Conservation (phyloP, 2,797 vertebrate genomes). For the Brachyrhaphis roseni region DNA sequence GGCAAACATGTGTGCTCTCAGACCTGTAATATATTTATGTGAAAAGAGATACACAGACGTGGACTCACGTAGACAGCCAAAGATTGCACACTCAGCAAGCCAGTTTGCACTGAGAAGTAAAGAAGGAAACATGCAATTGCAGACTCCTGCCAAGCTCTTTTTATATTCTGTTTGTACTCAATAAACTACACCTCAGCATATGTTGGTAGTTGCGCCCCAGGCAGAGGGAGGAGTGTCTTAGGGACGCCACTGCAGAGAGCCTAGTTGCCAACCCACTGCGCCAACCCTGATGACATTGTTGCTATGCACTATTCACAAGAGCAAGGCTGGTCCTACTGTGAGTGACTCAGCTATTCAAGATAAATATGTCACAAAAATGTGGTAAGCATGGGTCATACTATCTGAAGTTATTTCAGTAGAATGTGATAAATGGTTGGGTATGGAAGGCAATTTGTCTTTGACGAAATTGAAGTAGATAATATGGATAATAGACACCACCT, state of each 20-base stretch:
- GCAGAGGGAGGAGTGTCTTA: constrained; percentile 57
- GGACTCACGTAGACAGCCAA: constrained; percentile 12
- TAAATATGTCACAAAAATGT: constrained; percentile 31
- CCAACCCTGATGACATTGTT: constrained; percentile 71
- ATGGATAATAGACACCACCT: neutral
- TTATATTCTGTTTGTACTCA: constrained; percentile 43
- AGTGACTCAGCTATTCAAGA: constrained; percentile 26
- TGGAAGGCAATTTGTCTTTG: neutral
- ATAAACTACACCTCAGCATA: constrained; percentile 60
- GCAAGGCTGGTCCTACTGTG: constrained; percentile 37
- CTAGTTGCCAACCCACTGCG: constrained; percentile 74
- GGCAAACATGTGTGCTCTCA: neutral
- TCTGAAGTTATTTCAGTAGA: neutral
- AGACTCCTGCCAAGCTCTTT: neutral
- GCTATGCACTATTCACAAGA: constrained; percentile 70
- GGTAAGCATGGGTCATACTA: neutral
- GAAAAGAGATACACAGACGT: neutral
- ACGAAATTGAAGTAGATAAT: neutral
- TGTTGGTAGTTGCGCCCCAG: constrained; percentile 43
- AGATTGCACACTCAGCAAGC: constrained; percentile 23
- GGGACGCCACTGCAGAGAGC: constrained; percentile 71
- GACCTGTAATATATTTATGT: neutral
- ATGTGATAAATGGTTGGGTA: neutral
- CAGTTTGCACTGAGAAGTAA: constrained; percentile 8
- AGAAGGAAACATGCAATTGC: neutral